Conservation (phyloP, 2,888 invertebrate genomes). For the Drosophila tanythrix region DNA sequence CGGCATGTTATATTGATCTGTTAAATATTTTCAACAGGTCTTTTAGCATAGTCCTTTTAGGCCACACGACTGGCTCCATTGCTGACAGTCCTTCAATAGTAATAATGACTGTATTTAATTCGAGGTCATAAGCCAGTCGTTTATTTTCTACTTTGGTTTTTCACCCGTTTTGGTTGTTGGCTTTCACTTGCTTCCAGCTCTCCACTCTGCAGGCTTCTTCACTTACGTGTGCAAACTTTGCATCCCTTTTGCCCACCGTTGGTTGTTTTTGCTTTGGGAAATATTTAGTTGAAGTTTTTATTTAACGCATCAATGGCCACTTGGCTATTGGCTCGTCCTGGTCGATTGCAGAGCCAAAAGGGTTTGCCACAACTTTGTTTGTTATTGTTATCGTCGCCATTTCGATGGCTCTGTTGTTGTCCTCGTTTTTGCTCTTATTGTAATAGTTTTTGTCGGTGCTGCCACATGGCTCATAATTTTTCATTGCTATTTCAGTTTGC, state of each 20-base stretch:
- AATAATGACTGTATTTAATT: neutral
- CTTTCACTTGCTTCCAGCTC: constrained; percentile 19
- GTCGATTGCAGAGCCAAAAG: constrained; percentile 45
- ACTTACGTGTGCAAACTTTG: constrained; percentile 48
- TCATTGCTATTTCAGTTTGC: constrained; percentile 62
- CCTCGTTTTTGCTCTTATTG: constrained; percentile 21
- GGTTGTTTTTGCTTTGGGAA: constrained; percentile 60
- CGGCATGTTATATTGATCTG: too few relatives aligned
- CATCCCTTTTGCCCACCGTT: constrained; percentile 39
- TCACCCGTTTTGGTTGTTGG: constrained; percentile 32
- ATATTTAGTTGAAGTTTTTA: constrained; percentile 75
- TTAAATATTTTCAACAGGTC: neutral
- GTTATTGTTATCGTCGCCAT: constrained; percentile 34
- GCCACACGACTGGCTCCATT: neutral
- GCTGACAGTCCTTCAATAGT: neutral
- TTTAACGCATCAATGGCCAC: constrained; percentile 74
- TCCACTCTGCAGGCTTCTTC: neutral
- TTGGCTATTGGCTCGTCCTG: constrained; percentile 61
- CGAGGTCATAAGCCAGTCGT: constrained; percentile 10
- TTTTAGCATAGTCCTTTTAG: neutral
- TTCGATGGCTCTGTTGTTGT: constrained; percentile 7
- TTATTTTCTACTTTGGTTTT: neutral
- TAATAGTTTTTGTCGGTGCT: constrained; percentile 23
- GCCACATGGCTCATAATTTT: constrained; percentile 76
- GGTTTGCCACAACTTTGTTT: constrained; percentile 45